Conservation (phyloP, 2,113 vertebrate species). For the Stercorarius parasiticus region DNA sequence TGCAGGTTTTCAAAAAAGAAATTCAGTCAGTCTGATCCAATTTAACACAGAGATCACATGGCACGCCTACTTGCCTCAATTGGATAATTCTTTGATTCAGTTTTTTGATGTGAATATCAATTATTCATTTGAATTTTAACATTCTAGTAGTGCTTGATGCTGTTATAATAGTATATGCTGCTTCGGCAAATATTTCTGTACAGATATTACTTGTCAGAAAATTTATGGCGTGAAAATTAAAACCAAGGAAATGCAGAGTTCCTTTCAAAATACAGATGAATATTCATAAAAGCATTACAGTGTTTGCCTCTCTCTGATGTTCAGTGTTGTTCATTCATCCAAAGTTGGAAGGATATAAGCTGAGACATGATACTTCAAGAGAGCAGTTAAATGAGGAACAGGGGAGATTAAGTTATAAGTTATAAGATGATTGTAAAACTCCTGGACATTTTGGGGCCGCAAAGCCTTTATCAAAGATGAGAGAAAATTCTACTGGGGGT, state of each 20-base stretch:
- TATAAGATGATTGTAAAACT: slow-evolving; percentile 34
- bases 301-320: slow-evolving; percentile 49
- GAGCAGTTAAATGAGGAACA: slow-evolving; percentile 42
- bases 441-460: slow-evolving; percentile 37
- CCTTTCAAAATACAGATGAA: slow-evolving; percentile 53
- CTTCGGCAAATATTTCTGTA: slow-evolving; percentile 31
- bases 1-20: slow-evolving; percentile 18
- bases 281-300: slow-evolving; percentile 45
- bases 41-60: slow-evolving; percentile 28
- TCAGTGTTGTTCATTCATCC: slow-evolving; percentile 42
- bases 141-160: slow-evolving; percentile 16
- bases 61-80: neutral
- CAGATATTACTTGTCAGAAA: slow-evolving; percentile 15
- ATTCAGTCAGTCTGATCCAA: slow-evolving; percentile 1
- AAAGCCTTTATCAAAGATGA: slow-evolving; percentile 8
- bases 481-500: neutral
- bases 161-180: slow-evolving; percentile 3
- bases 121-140: slow-evolving; percentile 54
- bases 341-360: slow-evolving; percentile 20
- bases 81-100: slow-evolving; percentile 50
- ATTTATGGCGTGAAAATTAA: slow-evolving; percentile 18
- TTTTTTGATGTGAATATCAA: slow-evolving; percentile 50
- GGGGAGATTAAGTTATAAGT: slow-evolving; percentile 9
- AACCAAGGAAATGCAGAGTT: slow-evolving; percentile 37
- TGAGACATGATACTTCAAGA: slow-evolving; percentile 44